Conservation (phyloP, 2,113 vertebrate genomes). For the western clawed frog (Xenopus tropicalis) region DNA sequence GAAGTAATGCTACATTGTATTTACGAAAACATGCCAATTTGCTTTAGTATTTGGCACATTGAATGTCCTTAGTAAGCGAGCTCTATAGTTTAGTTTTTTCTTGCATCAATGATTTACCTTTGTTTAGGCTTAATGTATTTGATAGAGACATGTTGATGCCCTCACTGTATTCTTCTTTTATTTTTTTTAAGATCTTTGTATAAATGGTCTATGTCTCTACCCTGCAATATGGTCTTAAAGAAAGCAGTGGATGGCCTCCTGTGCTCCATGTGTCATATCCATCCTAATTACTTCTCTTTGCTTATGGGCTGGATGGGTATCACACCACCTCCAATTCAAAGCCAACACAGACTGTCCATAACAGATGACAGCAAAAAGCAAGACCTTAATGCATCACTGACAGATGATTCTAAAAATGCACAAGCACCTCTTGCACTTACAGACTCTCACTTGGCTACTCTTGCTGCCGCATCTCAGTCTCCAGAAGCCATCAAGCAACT, state of each 20-base stretch:
- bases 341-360: slow-evolving; percentile 88
- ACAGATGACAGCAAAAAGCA: slow-evolving; percentile 97
- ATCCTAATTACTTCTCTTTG: slow-evolving; percentile 93
- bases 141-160: too few species aligned
- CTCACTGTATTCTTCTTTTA: neutral
- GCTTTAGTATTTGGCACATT: too few species aligned
- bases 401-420: slow-evolving; percentile 93
- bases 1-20: too few species aligned
- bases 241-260: slow-evolving; percentile 97
- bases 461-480: slow-evolving; percentile 92
- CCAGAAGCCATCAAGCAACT: slow-evolving; percentile 93
- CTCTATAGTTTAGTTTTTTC: too few species aligned
- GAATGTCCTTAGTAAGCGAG: too few species aligned
- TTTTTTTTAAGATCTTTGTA: slow-evolving; percentile 76
- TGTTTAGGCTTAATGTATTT: too few species aligned
- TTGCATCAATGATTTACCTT: neutral
- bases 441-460: slow-evolving; percentile 88
- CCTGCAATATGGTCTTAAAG: slow-evolving; percentile 93
- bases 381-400: slow-evolving; percentile 80
- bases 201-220: slow-evolving; percentile 97
- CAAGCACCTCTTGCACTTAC: slow-evolving; percentile 81
- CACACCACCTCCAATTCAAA: slow-evolving; percentile 76
- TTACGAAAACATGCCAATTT: too few species aligned
- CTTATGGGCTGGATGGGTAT: slow-evolving; percentile 99
- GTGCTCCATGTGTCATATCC: slow-evolving; percentile 96